Evolutionary conservation across 2,888 invertebrate genomes (phyloP), one percentile per base, ranked within the genome.

Genomic region (Mongoloraphidia duomilia): DNA sequence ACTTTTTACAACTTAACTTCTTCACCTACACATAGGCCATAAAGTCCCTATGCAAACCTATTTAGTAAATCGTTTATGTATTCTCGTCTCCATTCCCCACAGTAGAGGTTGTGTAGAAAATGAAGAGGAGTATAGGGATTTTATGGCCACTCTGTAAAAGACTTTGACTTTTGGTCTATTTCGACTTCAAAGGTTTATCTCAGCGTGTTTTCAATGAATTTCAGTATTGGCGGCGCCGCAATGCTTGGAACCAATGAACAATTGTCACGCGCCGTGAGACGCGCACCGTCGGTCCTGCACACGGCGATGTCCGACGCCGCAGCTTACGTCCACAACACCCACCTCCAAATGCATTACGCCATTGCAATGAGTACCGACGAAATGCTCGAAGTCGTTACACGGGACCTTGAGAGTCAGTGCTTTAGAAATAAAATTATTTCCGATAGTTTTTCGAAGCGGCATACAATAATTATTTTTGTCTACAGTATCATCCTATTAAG

Each of bases 211-310:
- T 11, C 33, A 38, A 10, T 40, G 26, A 11, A 34, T 61, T 64
- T 44, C 63, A 81, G 80, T 52, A 59, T 70, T 54, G 72, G 76
- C 54, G 71, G 77, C 59, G 65, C 73, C 43, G 70, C 75, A 54
- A 77, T 81, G 69, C 70, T 81, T 57, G 69, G 76, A 54, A 76
- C 76, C 57, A 82, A 81, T 64, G 77, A 79, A 61, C 73, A 76
- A 56, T 69, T 79, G 49, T 71, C 75, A 42, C 63, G 66, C 49
- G 75, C 77, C 26, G 68, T 80, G 52, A 67, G 72, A 50, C 71
- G 69, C 60, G 69, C 76, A 46, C 75, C 77, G 40, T 64, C 69
- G 51, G 70, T 74, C 53, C 63, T 76, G 48, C 69, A 74, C 57
- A 70, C 75, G 13, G 75, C 77, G 36, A 68, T 80, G 44, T 70